Base-by-base conservation (phyloP, 2,888 invertebrate species). In the Girardia tigrina region DNA sequence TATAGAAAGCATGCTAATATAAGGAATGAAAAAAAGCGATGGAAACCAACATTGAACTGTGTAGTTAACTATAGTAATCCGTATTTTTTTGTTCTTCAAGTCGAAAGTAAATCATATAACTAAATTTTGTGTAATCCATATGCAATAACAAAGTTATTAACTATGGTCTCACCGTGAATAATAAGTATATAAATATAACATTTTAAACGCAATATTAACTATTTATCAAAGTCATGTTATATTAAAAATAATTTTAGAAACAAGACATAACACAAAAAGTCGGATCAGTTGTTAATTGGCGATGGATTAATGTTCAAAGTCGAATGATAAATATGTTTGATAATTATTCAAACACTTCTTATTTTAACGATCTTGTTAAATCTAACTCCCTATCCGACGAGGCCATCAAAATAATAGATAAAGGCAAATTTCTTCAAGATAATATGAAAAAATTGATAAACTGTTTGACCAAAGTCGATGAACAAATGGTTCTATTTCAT, bases 251-350 rank as follows among this genome's bases (percentile, higher is more conserved):
- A 36, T 12, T 12, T 12, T 8, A 56, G 4, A 8, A 56, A 56
- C n/a, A 8, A 56, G 56, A 56, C 23, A 20, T 56, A 56, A 12
- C 56, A 12, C 6, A 56, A 20, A 56, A 56, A n/a, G 56, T 56
- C 23, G 56, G 56, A 56, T 20, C 20, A 6, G n/a, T 56, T n/a
- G n/a, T 56, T 56, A 56, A 56, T n/a, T 56, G 56, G 56, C 56
- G 56, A 20, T 56, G 56, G 56, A 56, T 56, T 20, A 56, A 56
- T 56, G 56, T 56, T n/a, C 56, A 56, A 23, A 56, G 56, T n/a
- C 56, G 56, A n/a, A 20, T 56, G n/a, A 56, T 56, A 56, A 56
- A 56, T 16, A 56, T n/a, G 6, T 56, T 56, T 16, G 56, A 56
- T 56, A 56, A 56, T 56, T 20, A 56, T 56, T 4, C 23, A n/a